Evolutionary conservation across 1,140 invertebrate genomes (phyloP).

Genomic region (Tribolium castaneum): DNA sequence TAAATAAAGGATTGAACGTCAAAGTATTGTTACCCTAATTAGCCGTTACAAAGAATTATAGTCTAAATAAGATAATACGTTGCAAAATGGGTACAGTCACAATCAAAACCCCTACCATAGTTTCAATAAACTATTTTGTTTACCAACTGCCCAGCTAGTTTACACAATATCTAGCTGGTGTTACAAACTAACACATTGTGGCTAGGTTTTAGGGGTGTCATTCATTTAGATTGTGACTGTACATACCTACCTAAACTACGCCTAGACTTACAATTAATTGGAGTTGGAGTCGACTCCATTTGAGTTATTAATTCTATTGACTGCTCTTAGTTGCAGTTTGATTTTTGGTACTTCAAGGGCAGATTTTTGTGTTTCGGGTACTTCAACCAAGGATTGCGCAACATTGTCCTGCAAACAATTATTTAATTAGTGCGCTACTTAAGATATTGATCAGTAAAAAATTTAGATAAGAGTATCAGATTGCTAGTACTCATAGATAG

Average conservation of each 20-base stretch:
- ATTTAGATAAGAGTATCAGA: not conserved
- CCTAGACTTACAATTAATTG: not conserved
- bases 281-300: slow-evolving; percentile 51
- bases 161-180: too few relatives aligned
- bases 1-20: too few relatives aligned
- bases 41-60: too few relatives aligned
- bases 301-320: slow-evolving; percentile 45
- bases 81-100: not conserved
- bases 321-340: slow-evolving; percentile 50
- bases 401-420: slow-evolving; percentile 45
- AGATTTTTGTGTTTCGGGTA: slow-evolving; percentile 38
- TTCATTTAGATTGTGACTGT: too few relatives aligned
- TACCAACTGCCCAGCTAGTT: too few relatives aligned
- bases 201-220: too few relatives aligned
- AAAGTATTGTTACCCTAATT: too few relatives aligned
- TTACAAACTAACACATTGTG: too few relatives aligned
- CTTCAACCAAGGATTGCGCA: slow-evolving; percentile 38
- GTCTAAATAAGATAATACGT: not conserved
- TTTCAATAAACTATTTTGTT: too few relatives aligned
- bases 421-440: slow-evolving; percentile 5
- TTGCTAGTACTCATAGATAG: not conserved
- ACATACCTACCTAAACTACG: not conserved
- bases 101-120: too few relatives aligned
- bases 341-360: slow-evolving; percentile 53
- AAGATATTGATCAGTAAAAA: slow-evolving; percentile 11